Percentiles rank a stretch among this genome's conserved stretches.
Evolutionary conservation across 2,888 invertebrate species (phyloP).

Genomic region (Drosophila prostipennis): DNA sequence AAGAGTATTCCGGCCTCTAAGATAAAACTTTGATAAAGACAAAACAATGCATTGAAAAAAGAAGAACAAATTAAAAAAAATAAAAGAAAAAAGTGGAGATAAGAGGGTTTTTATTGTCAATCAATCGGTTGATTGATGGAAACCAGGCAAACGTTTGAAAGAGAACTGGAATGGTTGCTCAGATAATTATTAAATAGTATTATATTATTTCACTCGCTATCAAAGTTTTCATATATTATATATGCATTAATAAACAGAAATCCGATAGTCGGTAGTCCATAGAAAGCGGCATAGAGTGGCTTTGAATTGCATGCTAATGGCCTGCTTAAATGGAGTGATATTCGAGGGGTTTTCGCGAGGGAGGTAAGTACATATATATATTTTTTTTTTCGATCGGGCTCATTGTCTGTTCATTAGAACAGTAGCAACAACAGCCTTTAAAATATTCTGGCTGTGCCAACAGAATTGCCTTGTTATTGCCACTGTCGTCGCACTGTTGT

Average conservation of each 20-base stretch:
- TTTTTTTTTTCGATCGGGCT: constrained; percentile 4
- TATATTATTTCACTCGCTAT: constrained; percentile 20
- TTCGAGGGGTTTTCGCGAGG: background rate
- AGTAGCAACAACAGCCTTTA: constrained; percentile 50
- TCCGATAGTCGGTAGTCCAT: constrained; percentile 6
- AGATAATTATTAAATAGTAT: constrained; percentile 17
- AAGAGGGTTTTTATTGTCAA: constrained; percentile 28
- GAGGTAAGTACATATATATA: background rate
- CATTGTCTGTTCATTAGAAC: constrained; percentile 53
- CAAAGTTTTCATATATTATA: background rate
- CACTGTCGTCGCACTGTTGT: constrained; percentile 27
- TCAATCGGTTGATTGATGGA: constrained; percentile 12
- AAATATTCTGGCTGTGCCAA: constrained; percentile 59
- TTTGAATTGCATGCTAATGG: constrained; percentile 66
- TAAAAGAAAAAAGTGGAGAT: background rate
- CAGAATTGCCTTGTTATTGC: constrained; percentile 32
- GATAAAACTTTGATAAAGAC: background rate
- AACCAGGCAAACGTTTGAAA: constrained; percentile 6
- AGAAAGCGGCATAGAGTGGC: constrained; percentile 32
- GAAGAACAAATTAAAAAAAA: background rate
- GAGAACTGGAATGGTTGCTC: background rate
- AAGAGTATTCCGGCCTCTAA: background rate
- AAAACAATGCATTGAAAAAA: background rate
- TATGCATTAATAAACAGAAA: constrained; percentile 15
- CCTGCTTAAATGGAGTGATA: constrained; percentile 56